Evolutionary conservation across 2,113 vertebrate species (phyloP).

Genomic region (Myiagra hebetior): DNA sequence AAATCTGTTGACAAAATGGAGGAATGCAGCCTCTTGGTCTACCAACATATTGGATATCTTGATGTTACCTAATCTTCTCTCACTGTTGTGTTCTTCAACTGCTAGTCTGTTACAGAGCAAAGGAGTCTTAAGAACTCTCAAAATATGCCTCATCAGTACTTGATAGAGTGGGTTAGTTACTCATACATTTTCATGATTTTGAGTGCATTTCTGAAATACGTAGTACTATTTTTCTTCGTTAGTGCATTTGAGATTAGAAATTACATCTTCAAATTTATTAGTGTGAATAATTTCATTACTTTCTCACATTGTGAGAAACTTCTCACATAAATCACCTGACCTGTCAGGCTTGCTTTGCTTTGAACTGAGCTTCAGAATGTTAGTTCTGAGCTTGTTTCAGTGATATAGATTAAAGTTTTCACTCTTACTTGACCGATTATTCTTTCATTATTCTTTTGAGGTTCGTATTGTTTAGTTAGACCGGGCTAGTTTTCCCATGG

Average conservation of each 20-base stretch:
- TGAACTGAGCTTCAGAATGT: not conserved
- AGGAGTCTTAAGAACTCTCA: not conserved
- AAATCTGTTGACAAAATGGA: not conserved
- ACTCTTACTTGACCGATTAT: not conserved
- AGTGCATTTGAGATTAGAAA: not conserved
- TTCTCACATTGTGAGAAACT: not conserved
- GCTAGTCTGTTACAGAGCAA: not conserved
- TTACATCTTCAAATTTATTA: not conserved
- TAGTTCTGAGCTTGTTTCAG: not conserved
- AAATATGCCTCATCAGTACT: not conserved
- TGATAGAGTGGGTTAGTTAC: not conserved
- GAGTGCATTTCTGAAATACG: not conserved
- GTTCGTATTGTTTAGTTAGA: not conserved
- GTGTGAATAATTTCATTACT: not conserved
- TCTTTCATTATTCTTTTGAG: not conserved
- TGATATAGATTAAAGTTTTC: not conserved
- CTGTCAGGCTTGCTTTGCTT: not conserved
- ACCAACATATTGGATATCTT: fast-evolving
- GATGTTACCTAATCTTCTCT: not conserved
- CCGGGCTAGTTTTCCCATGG: not conserved
- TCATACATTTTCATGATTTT: not conserved
- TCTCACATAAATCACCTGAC: not conserved
- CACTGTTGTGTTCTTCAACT: not conserved
- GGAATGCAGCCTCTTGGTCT: not conserved
- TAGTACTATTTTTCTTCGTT: not conserved